Evolutionary conservation across 2,113 vertebrate species (phyloP), one percentile per base, ranked within the genome.

Genomic region (Nycticryphes semicollaris): DNA sequence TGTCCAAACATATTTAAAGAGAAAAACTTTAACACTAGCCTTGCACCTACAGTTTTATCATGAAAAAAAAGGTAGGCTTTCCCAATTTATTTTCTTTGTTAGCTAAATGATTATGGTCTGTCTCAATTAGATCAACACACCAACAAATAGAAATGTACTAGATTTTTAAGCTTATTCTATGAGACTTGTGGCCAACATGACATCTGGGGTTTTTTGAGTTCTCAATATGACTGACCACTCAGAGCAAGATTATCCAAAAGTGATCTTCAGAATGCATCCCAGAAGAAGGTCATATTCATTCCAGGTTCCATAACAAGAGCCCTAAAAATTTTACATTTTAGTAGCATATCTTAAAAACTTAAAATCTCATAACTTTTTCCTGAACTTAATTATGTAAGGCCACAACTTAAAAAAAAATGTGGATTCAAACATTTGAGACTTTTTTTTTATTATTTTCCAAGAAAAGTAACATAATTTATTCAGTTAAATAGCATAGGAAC

Each of bases 401-500:
- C 9, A 50, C 24, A 79, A 35, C 16, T 41, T 59, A 74, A 5
- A 63, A 62, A 73, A 5, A 64, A 2, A 77, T 35, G 2, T 6
- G 60, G 5, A 20, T 25, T 69, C 7, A 81, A 73, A n/a, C 2
- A 48, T 43, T 50, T 70, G 4, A 11, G 2, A 1, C n/a, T 31
- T 60, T 10, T 33, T 73, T 39, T 45, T 74, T 60, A 41, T n/a
- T n/a, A 33, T n/a, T 85, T 91, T 89, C 24, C 21, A 6, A 50
- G 33, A 28, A 81, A 87, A 69, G 0, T 1, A 86, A 48, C 35
- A 67, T 76, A 25, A 50, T 83, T 66, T 76, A 21, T 81, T 54
- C 0, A 1, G 4, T 45, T 60, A 63, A 76, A 59, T 50, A 64
- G 1, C 1, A 4, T 22, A 53, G 4, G 9, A 53, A 30, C 27